Percentiles rank a stretch among this genome's conserved stretches.
Conservation (phyloP, 2,888 invertebrate genomes). For the Pachymerium ferrugineum region DNA sequence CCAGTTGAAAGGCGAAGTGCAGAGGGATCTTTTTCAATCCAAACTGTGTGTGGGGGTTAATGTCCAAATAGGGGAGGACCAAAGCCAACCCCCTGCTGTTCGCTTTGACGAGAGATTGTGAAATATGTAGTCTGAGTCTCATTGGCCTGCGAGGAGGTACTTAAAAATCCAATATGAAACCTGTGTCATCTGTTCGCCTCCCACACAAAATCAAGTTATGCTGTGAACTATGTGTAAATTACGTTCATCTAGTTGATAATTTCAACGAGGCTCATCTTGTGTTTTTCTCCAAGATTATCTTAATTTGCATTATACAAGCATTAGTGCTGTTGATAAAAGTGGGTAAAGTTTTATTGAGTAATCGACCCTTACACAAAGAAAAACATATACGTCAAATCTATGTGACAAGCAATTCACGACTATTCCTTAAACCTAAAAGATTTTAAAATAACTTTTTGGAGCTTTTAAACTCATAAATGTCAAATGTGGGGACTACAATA, state of each 20-base stretch:
- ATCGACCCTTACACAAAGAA: too few species aligned
- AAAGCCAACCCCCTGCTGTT: not conserved
- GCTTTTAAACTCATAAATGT: too few species aligned
- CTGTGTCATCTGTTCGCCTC: slow-evolving; percentile 13
- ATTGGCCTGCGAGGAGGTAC: not conserved
- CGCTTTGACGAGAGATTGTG: slow-evolving; percentile 3
- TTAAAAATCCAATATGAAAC: slow-evolving; percentile 6
- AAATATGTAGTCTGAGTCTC: not conserved
- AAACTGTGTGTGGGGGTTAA: slow-evolving; percentile 7
- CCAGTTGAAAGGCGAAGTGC: slow-evolving; percentile 18
- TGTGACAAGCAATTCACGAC: too few species aligned
- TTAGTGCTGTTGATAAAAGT: too few species aligned
- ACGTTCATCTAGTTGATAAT: not conserved
- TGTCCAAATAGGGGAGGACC: slow-evolving; percentile 1
- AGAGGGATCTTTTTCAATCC: not conserved
- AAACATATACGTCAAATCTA: too few species aligned
- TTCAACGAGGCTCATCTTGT: not conserved
- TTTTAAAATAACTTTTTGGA: too few species aligned
- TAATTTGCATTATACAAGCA: not conserved
- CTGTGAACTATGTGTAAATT: not conserved
- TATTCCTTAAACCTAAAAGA: too few species aligned
- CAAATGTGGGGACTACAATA: too few species aligned
- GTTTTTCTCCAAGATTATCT: not conserved
- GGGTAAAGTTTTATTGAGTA: too few species aligned
- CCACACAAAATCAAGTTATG: slow-evolving; percentile 12